Evolutionary conservation across 2,797 vertebrate genomes (phyloP), one percentile per base, ranked within the genome.

Genomic region (Crax fasciolata): DNA sequence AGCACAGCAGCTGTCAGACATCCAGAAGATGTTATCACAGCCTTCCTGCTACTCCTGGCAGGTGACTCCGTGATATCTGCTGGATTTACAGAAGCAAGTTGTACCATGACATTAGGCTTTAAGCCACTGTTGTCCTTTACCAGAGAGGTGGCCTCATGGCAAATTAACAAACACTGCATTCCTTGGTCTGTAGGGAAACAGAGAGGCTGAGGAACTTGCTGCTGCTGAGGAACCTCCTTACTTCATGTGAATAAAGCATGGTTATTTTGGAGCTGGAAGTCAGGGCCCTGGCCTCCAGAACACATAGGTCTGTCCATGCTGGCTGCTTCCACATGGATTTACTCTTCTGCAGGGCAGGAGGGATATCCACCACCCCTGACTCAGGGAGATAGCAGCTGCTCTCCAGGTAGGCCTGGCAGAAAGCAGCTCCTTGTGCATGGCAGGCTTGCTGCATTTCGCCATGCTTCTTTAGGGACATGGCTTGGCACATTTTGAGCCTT

Each of bases 41-140:
- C 35, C 84, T 39, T 65, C 10, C 17, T 38, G 32, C 57, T 51
- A 4, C 25, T 52, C 57, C 72, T 44, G 65, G 59, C 55, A 30
- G 25, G n/a, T 76, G 30, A 57, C 20, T 41, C 52, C 44, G 38
- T 13, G 46, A 58, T 12, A 88, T 59, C 54, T 8, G 3, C 4
- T 28, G 62, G 62, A 70, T 78, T 83, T 78, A 58, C 54, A 90
- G 88, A 39, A 30, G 35, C 44, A 93, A 82, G 86, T 8, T 19
- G 14, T 35, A 65, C 11, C 17, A 21, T n/a, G 46, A 49, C 32
- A 27, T 65, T 35, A 46, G 2, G 6, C 5, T 68, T 93, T 46
- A 41, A 30, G 51, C 27, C 52, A 75, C 23, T 73, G 28, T 32
- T 63, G 2, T 2, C 38, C 21, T 3, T 19, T 24, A n/a, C 41